A percentile compares a stretch with the other conserved stretches of the same genome.
These are phyloP conservation scores for Tetragnatha versicolor DNA, from an alignment of 1,140 invertebrate genomes.

Conservation along the genomic window DNA sequence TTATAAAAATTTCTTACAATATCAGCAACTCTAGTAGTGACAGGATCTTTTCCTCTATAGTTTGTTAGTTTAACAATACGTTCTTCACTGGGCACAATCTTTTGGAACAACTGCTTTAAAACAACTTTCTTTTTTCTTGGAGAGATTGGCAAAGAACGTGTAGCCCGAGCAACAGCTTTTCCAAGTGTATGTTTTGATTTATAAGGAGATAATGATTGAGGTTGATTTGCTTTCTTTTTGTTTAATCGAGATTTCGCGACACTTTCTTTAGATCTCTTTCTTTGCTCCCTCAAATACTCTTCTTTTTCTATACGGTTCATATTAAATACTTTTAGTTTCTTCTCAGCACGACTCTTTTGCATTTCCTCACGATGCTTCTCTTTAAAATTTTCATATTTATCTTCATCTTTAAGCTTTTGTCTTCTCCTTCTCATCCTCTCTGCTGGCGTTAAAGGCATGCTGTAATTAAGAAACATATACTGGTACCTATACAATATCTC, in stretches of 20 bases:
- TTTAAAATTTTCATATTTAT: slow-evolving; percentile 15
- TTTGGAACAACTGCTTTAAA: neutral
- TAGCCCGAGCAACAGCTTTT: slow-evolving; percentile 12
- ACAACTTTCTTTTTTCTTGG: slow-evolving; percentile 11
- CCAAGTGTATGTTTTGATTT: slow-evolving; percentile 3
- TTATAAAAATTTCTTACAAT: neutral
- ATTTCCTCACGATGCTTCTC: neutral
- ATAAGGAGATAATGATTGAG: slow-evolving; percentile 3
- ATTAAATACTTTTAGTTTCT: neutral
- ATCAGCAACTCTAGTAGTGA: neutral
- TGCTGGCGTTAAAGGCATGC: too few relatives aligned
- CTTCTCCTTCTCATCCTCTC: slow-evolving; percentile 4
- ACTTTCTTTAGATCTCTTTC: neutral
- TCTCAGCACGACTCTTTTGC: neutral
- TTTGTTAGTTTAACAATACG: neutral
- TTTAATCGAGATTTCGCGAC: slow-evolving; percentile 4
- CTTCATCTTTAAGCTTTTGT: slow-evolving; percentile 26
- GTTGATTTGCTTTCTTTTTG: slow-evolving; percentile 1
- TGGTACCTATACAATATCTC: too few relatives aligned
- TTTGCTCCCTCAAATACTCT: neutral
- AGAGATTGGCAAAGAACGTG: slow-evolving; percentile 7
- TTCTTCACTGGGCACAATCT: slow-evolving; percentile 5
- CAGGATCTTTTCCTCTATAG: neutral
- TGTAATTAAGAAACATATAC: too few relatives aligned
- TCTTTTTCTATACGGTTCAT: neutral